These are phyloP conservation scores for Deroplatys truncata DNA, from an alignment of 2,888 invertebrate species.

Conservation along the genomic window DNA sequence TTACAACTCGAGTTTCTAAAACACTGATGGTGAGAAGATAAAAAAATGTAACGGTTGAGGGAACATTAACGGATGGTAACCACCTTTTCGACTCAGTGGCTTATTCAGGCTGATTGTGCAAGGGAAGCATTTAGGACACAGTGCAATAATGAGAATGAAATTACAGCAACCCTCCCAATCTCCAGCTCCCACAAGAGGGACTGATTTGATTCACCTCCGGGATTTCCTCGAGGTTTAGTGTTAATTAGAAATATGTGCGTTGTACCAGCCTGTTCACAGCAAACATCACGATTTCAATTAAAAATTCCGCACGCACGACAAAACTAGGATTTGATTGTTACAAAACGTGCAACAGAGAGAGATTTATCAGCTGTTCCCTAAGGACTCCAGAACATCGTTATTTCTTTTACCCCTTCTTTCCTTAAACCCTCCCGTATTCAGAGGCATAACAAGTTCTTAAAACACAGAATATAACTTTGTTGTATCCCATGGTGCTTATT, in stretches of 20 bases:
- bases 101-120: not conserved
- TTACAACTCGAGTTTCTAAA: too few relatives aligned
- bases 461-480: too few relatives aligned
- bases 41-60: not conserved
- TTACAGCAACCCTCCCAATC: not conserved
- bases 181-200: not conserved
- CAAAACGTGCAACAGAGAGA: not conserved
- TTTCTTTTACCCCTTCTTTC: too few relatives aligned
- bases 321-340: not conserved
- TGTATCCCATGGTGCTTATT: too few relatives aligned
- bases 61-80: not conserved
- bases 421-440: too few relatives aligned
- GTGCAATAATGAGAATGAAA: not conserved
- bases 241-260: not conserved
- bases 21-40: too few relatives aligned
- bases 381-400: too few relatives aligned
- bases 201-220: not conserved
- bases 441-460: too few relatives aligned
- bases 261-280: not conserved
- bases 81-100: not conserved
- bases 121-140: not conserved
- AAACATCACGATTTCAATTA: not conserved
- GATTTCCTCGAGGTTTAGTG: not conserved
- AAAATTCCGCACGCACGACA: not conserved
- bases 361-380: too few relatives aligned